These are phyloP conservation scores for Bombus confusus DNA, from an alignment of 1,140 invertebrate genomes.

Conservation along the genomic window DNA sequence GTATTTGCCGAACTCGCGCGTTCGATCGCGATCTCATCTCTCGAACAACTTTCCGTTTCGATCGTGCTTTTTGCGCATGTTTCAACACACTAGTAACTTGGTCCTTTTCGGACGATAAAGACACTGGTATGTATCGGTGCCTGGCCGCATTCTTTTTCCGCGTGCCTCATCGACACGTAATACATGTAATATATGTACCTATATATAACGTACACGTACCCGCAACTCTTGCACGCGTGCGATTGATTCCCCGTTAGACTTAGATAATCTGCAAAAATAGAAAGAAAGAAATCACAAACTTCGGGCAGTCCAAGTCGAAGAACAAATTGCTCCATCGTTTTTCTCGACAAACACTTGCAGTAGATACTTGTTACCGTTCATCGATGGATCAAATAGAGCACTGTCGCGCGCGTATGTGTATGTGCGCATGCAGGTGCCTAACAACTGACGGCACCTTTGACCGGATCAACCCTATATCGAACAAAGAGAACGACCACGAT, in stretches of 20 bases:
- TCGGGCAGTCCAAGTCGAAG: slow-evolving; percentile 40
- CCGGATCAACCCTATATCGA: not conserved
- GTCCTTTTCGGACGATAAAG: slow-evolving; percentile 78
- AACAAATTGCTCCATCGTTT: not conserved
- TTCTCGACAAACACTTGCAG: too few relatives aligned
- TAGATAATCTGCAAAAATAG: slow-evolving; percentile 63
- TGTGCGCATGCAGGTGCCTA: too few relatives aligned
- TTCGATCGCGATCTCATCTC: too few relatives aligned
- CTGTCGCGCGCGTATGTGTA: too few relatives aligned
- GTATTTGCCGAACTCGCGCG: not conserved
- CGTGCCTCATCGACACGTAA: slow-evolving; percentile 80
- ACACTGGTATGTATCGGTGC: slow-evolving; percentile 80
- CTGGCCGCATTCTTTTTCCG: slow-evolving; percentile 82
- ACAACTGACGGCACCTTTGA: too few relatives aligned
- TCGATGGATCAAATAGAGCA: too few relatives aligned
- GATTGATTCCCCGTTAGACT: slow-evolving; percentile 22
- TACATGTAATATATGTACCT: slow-evolving; percentile 79
- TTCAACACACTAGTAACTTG: slow-evolving; percentile 75
- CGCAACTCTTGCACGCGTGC: slow-evolving; percentile 66
- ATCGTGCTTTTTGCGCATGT: slow-evolving; percentile 62
- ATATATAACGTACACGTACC: slow-evolving; percentile 68
- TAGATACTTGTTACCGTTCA: not conserved
- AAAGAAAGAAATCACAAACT: slow-evolving; percentile 49
- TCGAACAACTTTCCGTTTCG: not conserved
- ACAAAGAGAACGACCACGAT: not conserved